phyloP scores from a whole-genome alignment of 2,113 vertebrate species.

The Chaetodon trifascialis region DNA sequence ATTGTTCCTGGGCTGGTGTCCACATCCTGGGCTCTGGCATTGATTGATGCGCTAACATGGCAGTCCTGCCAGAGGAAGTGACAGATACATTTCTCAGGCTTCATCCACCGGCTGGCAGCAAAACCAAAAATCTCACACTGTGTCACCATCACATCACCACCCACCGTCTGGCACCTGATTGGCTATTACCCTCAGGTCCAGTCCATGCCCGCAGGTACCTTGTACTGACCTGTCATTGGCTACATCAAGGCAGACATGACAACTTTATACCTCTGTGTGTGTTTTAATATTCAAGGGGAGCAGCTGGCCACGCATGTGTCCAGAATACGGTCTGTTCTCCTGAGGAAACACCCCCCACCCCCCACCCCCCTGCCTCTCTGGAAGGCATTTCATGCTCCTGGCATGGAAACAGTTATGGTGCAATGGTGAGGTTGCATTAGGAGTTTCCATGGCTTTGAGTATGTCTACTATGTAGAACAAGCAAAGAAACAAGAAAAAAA shows the following conservation, averaged over 20 bases:
- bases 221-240: conserved; percentile 44
- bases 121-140: conserved; percentile 26
- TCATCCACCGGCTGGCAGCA: conserved; percentile 38
- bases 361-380: too few species aligned
- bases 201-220: not conserved
- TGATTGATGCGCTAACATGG: conserved; percentile 70
- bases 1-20: conserved; percentile 53
- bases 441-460: not conserved
- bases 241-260: conserved; percentile 34
- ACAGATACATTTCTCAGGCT: conserved; percentile 65
- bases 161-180: conserved; percentile 48
- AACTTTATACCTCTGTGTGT: conserved; percentile 6
- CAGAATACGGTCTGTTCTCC: not conserved
- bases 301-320: conserved; percentile 2
- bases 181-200: conserved; percentile 47
- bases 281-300: conserved; percentile 46
- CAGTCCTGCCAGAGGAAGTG: conserved; percentile 62
- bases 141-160: conserved; percentile 44
- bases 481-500: not conserved
- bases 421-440: not conserved
- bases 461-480: not conserved
- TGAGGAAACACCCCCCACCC: not conserved
- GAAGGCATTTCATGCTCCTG: not conserved
- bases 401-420: not conserved
- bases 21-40: conserved; percentile 41